These are phyloP conservation scores for Dufourea novaeangliae DNA, from an alignment of 1,140 invertebrate genomes.

Conservation along the genomic window DNA sequence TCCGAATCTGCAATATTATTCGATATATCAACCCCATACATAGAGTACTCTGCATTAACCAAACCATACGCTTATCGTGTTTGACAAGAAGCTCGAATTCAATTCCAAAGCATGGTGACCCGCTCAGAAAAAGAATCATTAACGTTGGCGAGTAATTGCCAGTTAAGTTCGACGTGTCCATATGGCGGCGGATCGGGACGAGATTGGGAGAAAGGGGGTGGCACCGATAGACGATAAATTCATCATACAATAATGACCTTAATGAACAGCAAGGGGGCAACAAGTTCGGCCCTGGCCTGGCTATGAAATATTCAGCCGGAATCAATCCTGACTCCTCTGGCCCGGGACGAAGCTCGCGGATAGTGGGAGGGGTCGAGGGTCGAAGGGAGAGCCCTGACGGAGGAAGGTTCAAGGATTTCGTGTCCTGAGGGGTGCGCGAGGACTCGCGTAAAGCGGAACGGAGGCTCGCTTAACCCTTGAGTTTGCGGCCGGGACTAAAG, in stretches of 20 bases:
- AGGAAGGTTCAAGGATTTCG: constrained; percentile 60
- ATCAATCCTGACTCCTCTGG: constrained; percentile 76
- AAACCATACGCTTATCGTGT: too few species aligned
- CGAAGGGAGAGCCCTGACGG: constrained; percentile 26
- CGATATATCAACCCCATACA: too few species aligned
- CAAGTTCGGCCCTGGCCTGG: constrained; percentile 68
- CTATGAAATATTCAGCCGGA: constrained; percentile 80
- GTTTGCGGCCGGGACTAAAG: constrained; percentile 79
- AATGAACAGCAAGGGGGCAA: constrained; percentile 70
- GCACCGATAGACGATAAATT: constrained; percentile 65
- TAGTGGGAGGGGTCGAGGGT: constrained; percentile 47
- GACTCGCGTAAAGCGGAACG: constrained; percentile 74
- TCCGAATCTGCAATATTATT: too few species aligned
- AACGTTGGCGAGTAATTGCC: constrained; percentile 59
- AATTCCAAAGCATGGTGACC: background rate
- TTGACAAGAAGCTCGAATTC: background rate
- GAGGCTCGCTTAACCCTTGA: constrained; percentile 81
- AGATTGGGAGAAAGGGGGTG: constrained; percentile 29
- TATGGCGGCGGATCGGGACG: constrained; percentile 49
- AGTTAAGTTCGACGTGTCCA: constrained; percentile 63
- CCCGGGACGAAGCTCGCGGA: constrained; percentile 43
- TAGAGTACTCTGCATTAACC: too few species aligned
- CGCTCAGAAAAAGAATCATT: constrained; percentile 43
- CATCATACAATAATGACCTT: constrained; percentile 76
- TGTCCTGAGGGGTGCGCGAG: constrained; percentile 62